phyloP scores from a whole-genome alignment of 1,140 invertebrate genomes.

The Chymomyza costata region DNA sequence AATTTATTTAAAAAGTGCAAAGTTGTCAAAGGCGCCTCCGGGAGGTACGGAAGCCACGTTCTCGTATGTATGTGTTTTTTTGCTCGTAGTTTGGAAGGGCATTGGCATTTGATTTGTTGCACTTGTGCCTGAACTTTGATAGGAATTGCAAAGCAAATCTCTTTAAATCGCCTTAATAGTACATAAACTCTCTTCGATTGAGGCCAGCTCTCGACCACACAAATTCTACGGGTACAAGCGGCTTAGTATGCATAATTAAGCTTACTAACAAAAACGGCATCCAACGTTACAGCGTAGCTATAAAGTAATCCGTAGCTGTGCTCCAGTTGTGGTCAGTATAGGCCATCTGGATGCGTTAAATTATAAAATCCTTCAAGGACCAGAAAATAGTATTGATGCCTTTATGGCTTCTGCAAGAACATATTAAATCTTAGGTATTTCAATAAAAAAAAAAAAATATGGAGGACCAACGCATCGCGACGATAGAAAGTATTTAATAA shows the following conservation, averaged over 20 bases:
- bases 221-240: conserved; percentile 20
- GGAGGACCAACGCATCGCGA: too few relatives aligned
- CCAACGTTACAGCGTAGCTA: too few relatives aligned
- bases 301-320: too few relatives aligned
- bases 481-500: too few relatives aligned
- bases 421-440: too few relatives aligned
- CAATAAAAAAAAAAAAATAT: too few relatives aligned
- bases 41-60: conserved; percentile 15
- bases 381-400: too few relatives aligned
- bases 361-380: too few relatives aligned
- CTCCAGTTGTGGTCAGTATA: too few relatives aligned
- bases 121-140: conserved; percentile 11
- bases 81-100: conserved; percentile 3
- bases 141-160: conserved; percentile 6
- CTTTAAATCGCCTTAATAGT: not conserved
- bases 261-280: too few relatives aligned
- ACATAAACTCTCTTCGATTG: conserved; percentile 1
- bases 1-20: conserved; percentile 68
- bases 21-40: conserved; percentile 22
- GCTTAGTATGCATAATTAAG: conserved; percentile 49
- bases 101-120: conserved; percentile 51
- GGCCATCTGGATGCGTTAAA: too few relatives aligned
- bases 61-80: not conserved
- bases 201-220: not conserved
- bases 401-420: too few relatives aligned